Base-by-base conservation (phyloP, 1,140 invertebrate genomes). In the Venustaconcha ellipsiformis region DNA sequence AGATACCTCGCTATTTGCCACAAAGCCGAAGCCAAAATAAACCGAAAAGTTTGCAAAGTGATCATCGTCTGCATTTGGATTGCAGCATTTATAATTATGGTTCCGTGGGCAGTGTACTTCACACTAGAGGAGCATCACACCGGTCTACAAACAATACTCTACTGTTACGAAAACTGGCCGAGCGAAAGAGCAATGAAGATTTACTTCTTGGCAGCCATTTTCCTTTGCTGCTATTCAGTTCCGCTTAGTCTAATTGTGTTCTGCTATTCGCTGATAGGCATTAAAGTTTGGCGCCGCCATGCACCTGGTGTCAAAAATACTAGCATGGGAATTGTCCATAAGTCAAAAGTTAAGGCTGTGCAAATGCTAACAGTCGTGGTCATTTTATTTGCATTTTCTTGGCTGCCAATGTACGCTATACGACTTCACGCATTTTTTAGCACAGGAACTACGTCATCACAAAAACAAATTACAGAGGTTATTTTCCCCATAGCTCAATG, bases 311-410 rank as follows among this genome's bases (percentile, higher is more conserved):
- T 86, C 18, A 79, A 76, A 48, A 78, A 80, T 68, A 72, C 84
- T 68, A 78, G 83, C 83, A 56, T 67, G 58, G 79, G 73, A n/a
- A 68, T 86, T 0, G 88, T 90, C 65, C 85, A 88, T 57, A 85
- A 83, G 72, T 90, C 89, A 18, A 90, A 89, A 76, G 81, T 87
- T 18, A 87, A 88, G 79, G 97, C 98, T 30, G 95, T 99, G 4
- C 98, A 98, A 90, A 99, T 99, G 97, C 91, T 99, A 74, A 94
- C 97, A 0, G 95, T 95, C 1, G 97, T 99, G 1, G 97, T 99
- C 1, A 94, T 98, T 30, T 91, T 98, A 0, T 99, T 99, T 89
- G 95, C 97, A 0, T 89, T 97, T 0, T 98, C 96, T n/a, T 99
- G 97, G 97, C 91, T 97, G 74, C 97, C 97, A 0, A 92, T 99